Evolutionary conservation across 2,113 vertebrate genomes (phyloP).

Genomic region (Onychorhynchus coronatus): DNA sequence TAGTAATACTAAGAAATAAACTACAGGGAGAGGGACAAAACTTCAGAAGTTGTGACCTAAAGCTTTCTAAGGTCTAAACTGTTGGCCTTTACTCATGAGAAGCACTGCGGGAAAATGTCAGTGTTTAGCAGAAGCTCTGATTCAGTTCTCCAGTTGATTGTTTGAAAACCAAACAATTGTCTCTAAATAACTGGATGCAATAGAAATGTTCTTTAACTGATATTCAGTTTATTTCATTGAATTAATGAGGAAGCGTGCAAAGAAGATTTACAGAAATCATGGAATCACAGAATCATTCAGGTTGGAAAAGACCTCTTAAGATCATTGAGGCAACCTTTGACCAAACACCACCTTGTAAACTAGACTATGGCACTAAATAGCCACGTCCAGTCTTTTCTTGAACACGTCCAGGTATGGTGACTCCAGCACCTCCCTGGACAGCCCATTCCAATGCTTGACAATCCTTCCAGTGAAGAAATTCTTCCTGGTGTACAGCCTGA

Average conservation of each 20-base stretch:
- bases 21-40: not conserved
- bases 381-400: not conserved
- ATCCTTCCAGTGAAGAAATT: not conserved
- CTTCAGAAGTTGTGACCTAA: accelerated
- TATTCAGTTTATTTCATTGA: not conserved
- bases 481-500: not conserved
- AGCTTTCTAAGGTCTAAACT: not conserved
- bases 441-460: not conserved
- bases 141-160: not conserved
- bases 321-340: not conserved
- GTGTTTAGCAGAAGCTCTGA: not conserved
- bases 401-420: not conserved
- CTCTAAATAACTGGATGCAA: not conserved
- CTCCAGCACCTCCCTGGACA: not conserved
- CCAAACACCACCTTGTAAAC: not conserved
- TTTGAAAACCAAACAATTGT: not conserved
- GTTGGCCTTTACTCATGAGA: not conserved
- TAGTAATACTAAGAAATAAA: not conserved
- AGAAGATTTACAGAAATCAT: not conserved
- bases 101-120: not conserved
- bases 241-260: not conserved
- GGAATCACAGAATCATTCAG: not conserved
- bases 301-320: not conserved
- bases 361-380: not conserved
- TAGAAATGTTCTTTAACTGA: not conserved